These are phyloP conservation scores for Sporophila hypoxantha DNA, from an alignment of 2,113 vertebrate species.

Conservation along the genomic window DNA sequence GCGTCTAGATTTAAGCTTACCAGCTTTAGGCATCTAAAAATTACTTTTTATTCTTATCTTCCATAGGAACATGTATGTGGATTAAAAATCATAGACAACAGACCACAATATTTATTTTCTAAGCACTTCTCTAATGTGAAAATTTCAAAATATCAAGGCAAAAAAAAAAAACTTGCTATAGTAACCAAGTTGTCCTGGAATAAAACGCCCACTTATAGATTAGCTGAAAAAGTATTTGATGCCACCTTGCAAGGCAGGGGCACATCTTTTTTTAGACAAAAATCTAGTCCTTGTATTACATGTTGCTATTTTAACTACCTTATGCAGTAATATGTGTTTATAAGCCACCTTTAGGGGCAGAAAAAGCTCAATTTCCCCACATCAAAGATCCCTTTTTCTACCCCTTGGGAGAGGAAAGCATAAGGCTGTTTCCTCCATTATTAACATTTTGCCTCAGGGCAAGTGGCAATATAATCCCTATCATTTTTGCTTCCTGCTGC, in stretches of 20 bases:
- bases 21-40: not conserved
- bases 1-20: not conserved
- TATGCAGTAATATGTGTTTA: not conserved
- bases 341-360: not conserved
- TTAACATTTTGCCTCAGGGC: constrained; percentile 56
- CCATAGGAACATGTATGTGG: not conserved
- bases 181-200: not conserved
- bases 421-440: constrained; percentile 44
- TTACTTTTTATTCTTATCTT: not conserved
- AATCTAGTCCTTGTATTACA: not conserved
- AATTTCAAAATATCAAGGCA: not conserved
- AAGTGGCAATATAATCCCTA: constrained; percentile 50
- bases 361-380: constrained; percentile 11
- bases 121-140: not conserved
- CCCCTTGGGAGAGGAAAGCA: constrained; percentile 19
- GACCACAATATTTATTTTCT: not conserved
- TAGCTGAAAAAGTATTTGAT: not conserved
- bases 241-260: not conserved
- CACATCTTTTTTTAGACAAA: not conserved
- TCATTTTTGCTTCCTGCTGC: constrained; percentile 43
- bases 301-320: not conserved
- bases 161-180: not conserved
- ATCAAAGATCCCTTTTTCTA: constrained; percentile 7
- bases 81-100: not conserved
- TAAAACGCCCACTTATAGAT: not conserved